These are phyloP conservation scores for Mermis nigrescens DNA, from an alignment of 2,888 invertebrate species.

Conservation along the genomic window DNA sequence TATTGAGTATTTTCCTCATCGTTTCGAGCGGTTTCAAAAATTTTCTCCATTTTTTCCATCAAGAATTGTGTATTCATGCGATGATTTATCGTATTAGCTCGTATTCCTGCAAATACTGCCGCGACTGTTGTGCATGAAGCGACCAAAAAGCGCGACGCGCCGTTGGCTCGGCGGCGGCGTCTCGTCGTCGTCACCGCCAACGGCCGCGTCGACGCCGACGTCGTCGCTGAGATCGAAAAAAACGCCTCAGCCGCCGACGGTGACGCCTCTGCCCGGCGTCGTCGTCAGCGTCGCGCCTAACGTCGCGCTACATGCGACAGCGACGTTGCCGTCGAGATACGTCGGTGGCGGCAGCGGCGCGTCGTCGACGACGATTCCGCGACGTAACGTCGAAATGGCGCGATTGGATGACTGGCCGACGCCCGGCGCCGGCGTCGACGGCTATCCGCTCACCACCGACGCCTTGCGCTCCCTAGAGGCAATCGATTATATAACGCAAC, in stretches of 20 bases:
- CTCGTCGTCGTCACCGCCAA: too few species aligned
- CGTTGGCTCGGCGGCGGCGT: not conserved
- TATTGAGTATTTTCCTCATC: too few species aligned
- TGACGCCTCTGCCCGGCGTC: not conserved
- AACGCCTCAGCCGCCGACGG: not conserved
- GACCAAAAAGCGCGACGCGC: not conserved
- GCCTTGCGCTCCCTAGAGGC: slow-evolving; percentile 79
- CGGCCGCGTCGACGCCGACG: not conserved
- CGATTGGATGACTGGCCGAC: not conserved
- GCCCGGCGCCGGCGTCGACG: not conserved
- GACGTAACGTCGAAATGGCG: not conserved
- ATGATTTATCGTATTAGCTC: too few species aligned
- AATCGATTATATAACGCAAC: slow-evolving; percentile 92
- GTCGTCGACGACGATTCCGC: not conserved
- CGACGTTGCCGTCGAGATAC: too few species aligned
- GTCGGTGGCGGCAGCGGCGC: not conserved
- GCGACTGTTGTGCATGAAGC: slow-evolving; percentile 66
- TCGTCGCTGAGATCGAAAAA: not conserved
- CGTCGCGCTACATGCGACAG: not conserved
- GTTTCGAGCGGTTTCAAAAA: too few species aligned
- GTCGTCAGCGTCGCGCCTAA: not conserved
- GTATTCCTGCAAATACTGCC: slow-evolving; percentile 77
- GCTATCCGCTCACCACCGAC: slow-evolving; percentile 57
- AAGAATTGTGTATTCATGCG: too few species aligned
- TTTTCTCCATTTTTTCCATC: too few species aligned